Base-by-base conservation (phyloP, 1,140 invertebrate species). In the Papilio machaon region DNA sequence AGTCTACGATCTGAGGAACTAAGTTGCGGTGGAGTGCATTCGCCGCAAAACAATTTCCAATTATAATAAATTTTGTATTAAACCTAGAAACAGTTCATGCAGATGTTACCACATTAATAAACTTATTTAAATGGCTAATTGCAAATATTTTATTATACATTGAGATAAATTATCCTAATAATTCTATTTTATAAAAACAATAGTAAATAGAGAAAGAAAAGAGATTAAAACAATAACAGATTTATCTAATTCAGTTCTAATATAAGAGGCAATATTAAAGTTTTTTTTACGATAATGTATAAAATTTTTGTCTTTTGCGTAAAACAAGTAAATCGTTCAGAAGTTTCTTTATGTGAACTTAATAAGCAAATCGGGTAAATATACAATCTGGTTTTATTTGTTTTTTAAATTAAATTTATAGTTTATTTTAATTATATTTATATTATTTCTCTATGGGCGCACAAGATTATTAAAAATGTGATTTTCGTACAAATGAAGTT, bases 31-130 rank as follows among this genome's bases (percentile, higher is more conserved):
- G 19, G 64, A 35, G 30, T 35, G 64, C 64, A 67, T 30, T 67
- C 64, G 23, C 60, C 19, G 60, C 30, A 15, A 67, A 67, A 35
- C 64, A 67, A 67, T 67, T 67, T 67, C 23, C 64, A 67, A 67
- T 67, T 67, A 30, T 30, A 35, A 67, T 67, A 67, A 67, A 67
- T 35, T 67, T 19, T 35, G 23, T 67, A 1, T 67, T 67, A 67
- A 67, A 67, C 64, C 64, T 67, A 67, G 64, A 35, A 35, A 35
- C 2, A 13, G 64, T 30, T 67, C 30, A 35, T 3, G 64, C 64
- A 67, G 64, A 67, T 67, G 64, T 35, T 67, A 67, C 64, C 30
- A 64, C 19, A 30, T 15, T 35, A 67, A 67, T 67, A 0, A 35
- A 64, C 3, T 64, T 64, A 64, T 30, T 30, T 64, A 30, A 23